phyloP scores from a whole-genome alignment of 2,888 invertebrate genomes.

The Hartigia nigra region DNA sequence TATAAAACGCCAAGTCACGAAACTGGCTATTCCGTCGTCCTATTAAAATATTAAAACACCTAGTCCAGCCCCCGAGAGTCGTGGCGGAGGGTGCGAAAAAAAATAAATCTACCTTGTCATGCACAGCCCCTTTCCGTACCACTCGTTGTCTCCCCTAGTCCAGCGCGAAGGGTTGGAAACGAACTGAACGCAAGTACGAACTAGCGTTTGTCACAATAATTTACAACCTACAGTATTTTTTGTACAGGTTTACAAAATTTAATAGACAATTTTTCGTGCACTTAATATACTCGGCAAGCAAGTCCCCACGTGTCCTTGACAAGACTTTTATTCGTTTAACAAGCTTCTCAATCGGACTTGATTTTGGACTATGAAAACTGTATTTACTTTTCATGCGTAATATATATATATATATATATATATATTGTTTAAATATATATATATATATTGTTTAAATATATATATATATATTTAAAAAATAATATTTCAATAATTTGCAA shows the following conservation, averaged over 20 bases:
- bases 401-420: neutral
- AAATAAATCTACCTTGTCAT: conserved; percentile 65
- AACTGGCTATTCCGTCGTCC: conserved; percentile 62
- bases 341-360: neutral
- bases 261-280: neutral
- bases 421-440: too few species aligned
- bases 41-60: conserved; percentile 66
- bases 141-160: conserved; percentile 6
- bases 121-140: conserved; percentile 49
- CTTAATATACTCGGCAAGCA: neutral
- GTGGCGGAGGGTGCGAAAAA: conserved; percentile 61
- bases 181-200: neutral
- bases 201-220: neutral
- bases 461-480: neutral
- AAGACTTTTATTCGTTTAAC: neutral
- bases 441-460: too few species aligned
- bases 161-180: neutral
- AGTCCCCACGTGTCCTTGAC: neutral
- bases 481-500: neutral
- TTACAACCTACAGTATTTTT: neutral
- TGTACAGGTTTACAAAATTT: neutral
- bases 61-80: conserved; percentile 59
- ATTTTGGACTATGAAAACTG: neutral
- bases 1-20: conserved; percentile 65
- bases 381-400: neutral